Percentiles rank a stretch among this genome's conserved stretches.
phyloP scores from a whole-genome alignment of 2,113 vertebrate species.

The Micronycteris hirsuta region DNA sequence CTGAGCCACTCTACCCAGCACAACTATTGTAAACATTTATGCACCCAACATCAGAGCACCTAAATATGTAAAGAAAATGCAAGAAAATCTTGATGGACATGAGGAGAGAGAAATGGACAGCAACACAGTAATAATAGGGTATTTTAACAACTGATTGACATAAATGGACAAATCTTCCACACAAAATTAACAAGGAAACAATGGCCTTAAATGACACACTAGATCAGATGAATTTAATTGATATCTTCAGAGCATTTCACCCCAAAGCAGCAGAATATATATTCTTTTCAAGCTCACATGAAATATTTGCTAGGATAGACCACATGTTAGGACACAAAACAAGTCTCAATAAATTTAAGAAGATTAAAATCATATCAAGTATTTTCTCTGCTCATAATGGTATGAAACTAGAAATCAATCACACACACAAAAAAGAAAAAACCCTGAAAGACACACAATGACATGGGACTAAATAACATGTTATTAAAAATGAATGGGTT shows the following conservation, averaged over 20 bases:
- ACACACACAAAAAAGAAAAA: no score
- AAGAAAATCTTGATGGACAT: no score
- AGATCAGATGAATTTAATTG: not conserved
- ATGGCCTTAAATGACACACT: not conserved
- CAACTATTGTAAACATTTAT: no score
- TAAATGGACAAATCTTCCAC: not conserved
- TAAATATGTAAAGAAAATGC: no score
- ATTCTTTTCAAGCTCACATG: no score
- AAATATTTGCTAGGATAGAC: no score
- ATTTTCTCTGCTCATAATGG: not conserved
- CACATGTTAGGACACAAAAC: no score
- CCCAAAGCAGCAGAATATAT: no score
- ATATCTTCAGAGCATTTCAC: not conserved
- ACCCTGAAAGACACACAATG: not conserved
- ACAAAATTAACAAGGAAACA: not conserved
- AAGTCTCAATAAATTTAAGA: no score
- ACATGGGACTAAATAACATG: not conserved
- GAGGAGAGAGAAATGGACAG: not conserved
- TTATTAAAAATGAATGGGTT: not conserved
- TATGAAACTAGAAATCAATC: not conserved
- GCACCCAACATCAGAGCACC: no score
- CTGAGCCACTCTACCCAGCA: no score
- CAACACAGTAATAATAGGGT: not conserved
- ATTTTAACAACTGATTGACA: not conserved
- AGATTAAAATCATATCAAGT: no score